phyloP scores from a whole-genome alignment of 2,113 vertebrate genomes.

The Leptodactylus fuscus region DNA sequence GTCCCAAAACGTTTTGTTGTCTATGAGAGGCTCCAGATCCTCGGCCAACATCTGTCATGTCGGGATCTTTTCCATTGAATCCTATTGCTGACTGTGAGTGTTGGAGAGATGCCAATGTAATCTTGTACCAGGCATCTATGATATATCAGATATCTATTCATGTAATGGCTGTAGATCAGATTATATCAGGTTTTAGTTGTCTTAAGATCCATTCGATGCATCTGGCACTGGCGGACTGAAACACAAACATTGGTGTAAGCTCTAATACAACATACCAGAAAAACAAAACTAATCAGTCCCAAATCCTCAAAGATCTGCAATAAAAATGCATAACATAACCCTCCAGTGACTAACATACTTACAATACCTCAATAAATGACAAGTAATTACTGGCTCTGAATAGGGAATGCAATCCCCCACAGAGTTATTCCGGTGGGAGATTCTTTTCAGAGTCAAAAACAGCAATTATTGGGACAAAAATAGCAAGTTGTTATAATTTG shows the following conservation, averaged over 20 bases:
- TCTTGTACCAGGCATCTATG: neutral
- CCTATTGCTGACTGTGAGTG: neutral
- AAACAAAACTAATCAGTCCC: conserved; percentile 32
- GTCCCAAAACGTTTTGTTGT: neutral
- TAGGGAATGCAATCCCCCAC: conserved; percentile 16
- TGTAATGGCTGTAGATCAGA: neutral
- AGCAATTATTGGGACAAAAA: conserved; percentile 44
- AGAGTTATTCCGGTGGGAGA: conserved; percentile 26
- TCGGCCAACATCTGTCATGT: neutral
- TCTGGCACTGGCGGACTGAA: neutral
- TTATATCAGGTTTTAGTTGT: neutral
- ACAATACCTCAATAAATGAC: conserved; percentile 38
- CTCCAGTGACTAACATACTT: conserved; percentile 19
- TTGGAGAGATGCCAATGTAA: neutral
- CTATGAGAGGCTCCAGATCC: neutral
- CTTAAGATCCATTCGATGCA: neutral
- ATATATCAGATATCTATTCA: no score
- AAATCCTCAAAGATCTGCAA: conserved; percentile 27
- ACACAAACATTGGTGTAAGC: neutral
- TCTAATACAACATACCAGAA: neutral
- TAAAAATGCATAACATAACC: neutral
- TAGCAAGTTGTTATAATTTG: conserved; percentile 31
- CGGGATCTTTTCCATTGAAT: neutral
- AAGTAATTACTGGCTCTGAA: conserved; percentile 22
- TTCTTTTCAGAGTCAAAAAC: conserved; percentile 42